A percentile compares a stretch with the other conserved stretches of the same genome.
phyloP scores from a whole-genome alignment of 2,888 invertebrate genomes.

The Lumbricus terrestris region DNA sequence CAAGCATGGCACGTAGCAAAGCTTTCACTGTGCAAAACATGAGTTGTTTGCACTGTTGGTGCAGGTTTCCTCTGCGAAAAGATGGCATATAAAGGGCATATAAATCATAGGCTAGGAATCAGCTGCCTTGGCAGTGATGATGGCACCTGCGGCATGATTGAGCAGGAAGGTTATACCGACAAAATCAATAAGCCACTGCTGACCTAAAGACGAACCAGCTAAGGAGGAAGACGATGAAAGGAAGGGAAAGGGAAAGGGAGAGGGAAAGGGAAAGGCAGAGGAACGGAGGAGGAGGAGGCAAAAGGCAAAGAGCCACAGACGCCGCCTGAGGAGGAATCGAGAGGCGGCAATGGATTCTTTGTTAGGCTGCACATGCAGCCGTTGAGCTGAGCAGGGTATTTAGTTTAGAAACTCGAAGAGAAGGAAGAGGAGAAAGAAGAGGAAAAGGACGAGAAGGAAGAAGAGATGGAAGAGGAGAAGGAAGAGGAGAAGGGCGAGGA shows the following conservation, averaged over 20 bases:
- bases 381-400: neutral
- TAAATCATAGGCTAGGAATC: too few relatives aligned
- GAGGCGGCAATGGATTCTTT: neutral
- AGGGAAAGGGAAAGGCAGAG: neutral
- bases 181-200: neutral
- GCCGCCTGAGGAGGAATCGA: neutral
- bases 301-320: neutral
- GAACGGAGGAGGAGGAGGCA: too few relatives aligned
- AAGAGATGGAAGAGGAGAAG: too few relatives aligned
- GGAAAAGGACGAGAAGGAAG: neutral
- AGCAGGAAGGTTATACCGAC: neutral
- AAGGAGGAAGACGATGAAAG: neutral
- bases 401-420: neutral
- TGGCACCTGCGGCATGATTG: neutral
- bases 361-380: neutral
- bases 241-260: neutral
- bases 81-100: too few relatives aligned
- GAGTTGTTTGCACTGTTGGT: too few relatives aligned
- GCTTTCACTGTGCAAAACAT: too few relatives aligned
- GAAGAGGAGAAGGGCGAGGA: too few relatives aligned
- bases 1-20: neutral
- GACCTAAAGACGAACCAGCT: neutral
- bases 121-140: too few relatives aligned
- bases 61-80: too few relatives aligned
- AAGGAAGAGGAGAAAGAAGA: neutral